Base-by-base conservation (phyloP, 1,140 invertebrate genomes). In the Microplitis demolitor region DNA sequence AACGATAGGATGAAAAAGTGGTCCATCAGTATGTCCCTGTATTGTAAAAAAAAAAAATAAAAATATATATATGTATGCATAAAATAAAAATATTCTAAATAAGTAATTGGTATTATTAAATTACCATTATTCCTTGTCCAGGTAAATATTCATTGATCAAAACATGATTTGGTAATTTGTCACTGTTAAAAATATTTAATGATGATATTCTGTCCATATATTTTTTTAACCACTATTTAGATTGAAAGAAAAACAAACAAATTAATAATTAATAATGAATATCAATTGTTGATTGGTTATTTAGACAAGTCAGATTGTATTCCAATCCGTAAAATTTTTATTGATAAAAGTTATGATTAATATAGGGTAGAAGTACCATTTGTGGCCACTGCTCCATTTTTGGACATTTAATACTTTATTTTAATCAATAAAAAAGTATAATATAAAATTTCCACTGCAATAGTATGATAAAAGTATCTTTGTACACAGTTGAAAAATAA, bases 71-170 rank as follows among this genome's bases (percentile, higher is more conserved):
- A n/a, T 24, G 5, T 8, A 16, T 31, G 9, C 24, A 31, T 16
- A 62, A 51, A 50, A 5, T 66, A 71, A 13, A 68, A 34, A 69
- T 69, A 33, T 71, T 69, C 77, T 69, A 78, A 51, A 71, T 33
- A 53, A 45, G 24, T 71, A 63, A 63, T 72, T 24, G 66, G 8
- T 69, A 69, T 56, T 63, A 54, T 51, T 54, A 24, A 63, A 56
- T 83, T 87, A 92, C 90, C 91, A 97, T 93, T 64, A 98, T 98
- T 34, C 96, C 97, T 88, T 99, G 97, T 0, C 95, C 95, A 24
- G 96, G 88, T 76, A 92, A 85, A 89, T 99, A 99, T 87, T 99
- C 98, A 88, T 99, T 99, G 0, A 99, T 92, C 33, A 99, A 86
- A 4, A 99, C 93, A 89, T 99, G 97, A 87, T 99, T 99, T 13